phyloP scores from a whole-genome alignment of 2,113 vertebrate species.

The Pontoporia blainvillei region DNA sequence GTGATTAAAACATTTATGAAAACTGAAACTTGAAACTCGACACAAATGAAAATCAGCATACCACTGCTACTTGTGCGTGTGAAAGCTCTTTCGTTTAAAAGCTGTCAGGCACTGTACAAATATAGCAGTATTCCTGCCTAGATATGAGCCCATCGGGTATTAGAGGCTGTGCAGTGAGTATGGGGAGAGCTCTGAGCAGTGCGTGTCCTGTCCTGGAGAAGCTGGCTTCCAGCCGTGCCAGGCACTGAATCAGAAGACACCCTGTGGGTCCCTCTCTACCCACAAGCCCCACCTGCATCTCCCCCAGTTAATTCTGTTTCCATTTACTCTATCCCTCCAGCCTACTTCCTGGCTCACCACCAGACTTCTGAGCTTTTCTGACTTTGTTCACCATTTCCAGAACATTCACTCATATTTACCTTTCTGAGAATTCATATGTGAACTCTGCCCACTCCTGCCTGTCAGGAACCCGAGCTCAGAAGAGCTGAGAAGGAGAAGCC shows the following conservation, averaged over 20 bases:
- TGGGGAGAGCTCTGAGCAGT: background rate
- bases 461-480: background rate
- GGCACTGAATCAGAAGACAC: background rate
- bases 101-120: background rate
- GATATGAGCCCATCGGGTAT: fast-evolving
- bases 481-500: background rate
- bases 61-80: background rate
- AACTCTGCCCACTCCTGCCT: background rate
- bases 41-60: background rate
- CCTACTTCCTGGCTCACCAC: background rate
- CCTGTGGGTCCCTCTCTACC: background rate
- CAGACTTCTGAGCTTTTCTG: background rate
- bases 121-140: background rate
- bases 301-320: background rate
- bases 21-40: background rate
- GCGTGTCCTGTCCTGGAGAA: background rate
- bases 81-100: background rate
- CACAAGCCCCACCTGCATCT: fast-evolving
- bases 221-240: background rate
- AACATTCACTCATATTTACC: background rate
- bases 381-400: background rate
- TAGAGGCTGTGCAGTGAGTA: fast-evolving
- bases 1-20: background rate
- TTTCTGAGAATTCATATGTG: background rate
- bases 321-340: background rate